Conservation (phyloP, 1,140 invertebrate genomes). For the Anastrepha ludens region DNA sequence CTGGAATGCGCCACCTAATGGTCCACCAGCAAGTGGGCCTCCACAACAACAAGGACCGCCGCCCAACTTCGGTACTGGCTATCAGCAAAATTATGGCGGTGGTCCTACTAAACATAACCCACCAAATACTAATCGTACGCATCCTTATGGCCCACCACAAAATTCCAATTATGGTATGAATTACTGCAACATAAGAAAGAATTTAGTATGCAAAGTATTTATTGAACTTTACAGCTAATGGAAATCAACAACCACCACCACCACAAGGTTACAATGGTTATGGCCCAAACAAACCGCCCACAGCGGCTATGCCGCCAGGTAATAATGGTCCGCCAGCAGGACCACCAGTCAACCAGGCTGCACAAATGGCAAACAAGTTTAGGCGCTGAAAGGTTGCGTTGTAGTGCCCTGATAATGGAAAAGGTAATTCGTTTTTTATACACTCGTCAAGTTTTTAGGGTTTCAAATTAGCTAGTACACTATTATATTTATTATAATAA, state of each 20-base stretch:
- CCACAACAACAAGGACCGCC: conserved; percentile 58
- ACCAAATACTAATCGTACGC: conserved; percentile 77
- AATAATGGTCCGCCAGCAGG: neutral
- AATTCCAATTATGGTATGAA: conserved; percentile 58
- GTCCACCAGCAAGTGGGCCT: conserved; percentile 57
- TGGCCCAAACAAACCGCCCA: conserved; percentile 2
- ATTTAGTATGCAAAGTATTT: neutral
- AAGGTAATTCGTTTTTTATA: neutral
- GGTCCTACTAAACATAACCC: conserved; percentile 80
- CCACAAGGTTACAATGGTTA: conserved; percentile 2
- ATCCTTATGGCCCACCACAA: conserved; percentile 71
- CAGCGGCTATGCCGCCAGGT: neutral
- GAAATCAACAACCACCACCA: conserved; percentile 29
- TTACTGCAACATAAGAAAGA: neutral
- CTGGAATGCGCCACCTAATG: conserved; percentile 51
- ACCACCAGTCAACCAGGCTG: neutral
- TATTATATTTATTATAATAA: neutral
- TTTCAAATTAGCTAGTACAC: neutral
- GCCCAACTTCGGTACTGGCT: conserved; percentile 82
- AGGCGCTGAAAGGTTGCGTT: neutral
- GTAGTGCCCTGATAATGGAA: neutral
- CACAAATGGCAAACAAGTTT: conserved; percentile 1
- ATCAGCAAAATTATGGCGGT: conserved; percentile 84
- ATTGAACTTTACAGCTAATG: neutral
- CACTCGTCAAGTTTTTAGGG: neutral